Evolutionary conservation across 2,113 vertebrate genomes (phyloP), one percentile per base, ranked within the genome.

Genomic region (Martes martes): DNA sequence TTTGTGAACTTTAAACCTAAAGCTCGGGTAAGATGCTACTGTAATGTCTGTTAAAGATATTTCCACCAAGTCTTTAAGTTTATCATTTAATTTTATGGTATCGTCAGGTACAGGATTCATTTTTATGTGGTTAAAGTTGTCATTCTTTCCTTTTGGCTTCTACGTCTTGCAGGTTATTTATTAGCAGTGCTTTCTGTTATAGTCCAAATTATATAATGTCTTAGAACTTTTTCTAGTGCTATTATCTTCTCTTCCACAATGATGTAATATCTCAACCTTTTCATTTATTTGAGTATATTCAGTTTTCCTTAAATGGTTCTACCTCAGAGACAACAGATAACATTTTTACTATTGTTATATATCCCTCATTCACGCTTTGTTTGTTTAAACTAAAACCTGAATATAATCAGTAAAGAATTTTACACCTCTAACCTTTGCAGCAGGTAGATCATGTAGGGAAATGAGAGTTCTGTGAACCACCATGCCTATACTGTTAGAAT

Each of bases 261-360:
- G 92, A 59, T 74, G 15, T 89, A 95, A 50, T 76, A 71, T 55
- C n/a, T 52, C 50, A 88, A 26, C 8, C 31, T 92, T 84, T 91
- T 91, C 26, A 28, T 95, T 95, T 71, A 45, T 89, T 80, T 81
- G 69, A 90, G 13, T 90, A 63, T 92, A 59, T 89, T 92, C 7
- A 36, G 0, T 87, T 90, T 85, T 97, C 26, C 31, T 86, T 92
- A 59, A 81, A 42, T 2, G 79, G 10, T 61, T 91, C 19, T 79
- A 47, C 33, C 52, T 93, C 31, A 57, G 11, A 76, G 15, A 71
- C 24, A 71, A 14, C 3, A 11, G 76, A 55, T 89, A 23, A 45
- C 9, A 63, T 65, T 97, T 96, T 94, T 87, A 33, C 85, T 94
- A 11, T 31, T 89, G 2, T 85, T 95, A 50, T 7, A 28, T 89